Evolutionary conservation across 37 sponge, comb jelly and placozoan genomes (phyloP).

Genomic region (Agelas oroides): DNA sequence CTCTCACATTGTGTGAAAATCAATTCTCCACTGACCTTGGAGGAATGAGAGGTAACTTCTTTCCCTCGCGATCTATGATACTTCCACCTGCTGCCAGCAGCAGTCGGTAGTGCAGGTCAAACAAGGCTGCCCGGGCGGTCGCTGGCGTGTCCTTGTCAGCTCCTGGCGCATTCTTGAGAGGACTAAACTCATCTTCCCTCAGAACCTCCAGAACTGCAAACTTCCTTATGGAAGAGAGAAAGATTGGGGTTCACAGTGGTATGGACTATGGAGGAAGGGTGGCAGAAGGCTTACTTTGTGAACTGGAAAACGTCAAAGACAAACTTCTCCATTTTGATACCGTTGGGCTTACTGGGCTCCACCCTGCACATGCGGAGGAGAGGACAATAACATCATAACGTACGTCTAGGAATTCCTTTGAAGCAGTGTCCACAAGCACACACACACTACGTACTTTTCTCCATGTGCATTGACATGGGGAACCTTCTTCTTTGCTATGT

Average conservation of each 20-base stretch:
- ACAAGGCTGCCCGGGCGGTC: slow-evolving; percentile 75
- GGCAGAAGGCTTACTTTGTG: slow-evolving; percentile 83
- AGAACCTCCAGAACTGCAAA: slow-evolving; percentile 94
- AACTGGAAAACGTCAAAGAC: slow-evolving; percentile 99
- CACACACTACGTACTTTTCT: slow-evolving; percentile 7
- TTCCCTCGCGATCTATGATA: slow-evolving; percentile 51
- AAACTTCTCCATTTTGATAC: slow-evolving; percentile 99
- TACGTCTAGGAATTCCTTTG: neutral
- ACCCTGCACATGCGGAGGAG: slow-evolving; percentile 36
- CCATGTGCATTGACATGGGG: slow-evolving; percentile 76
- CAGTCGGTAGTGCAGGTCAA: slow-evolving; percentile 87
- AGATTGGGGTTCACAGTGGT: too few species aligned
- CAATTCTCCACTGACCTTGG: slow-evolving; percentile 52
- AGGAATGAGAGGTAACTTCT: slow-evolving; percentile 63
- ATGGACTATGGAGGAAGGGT: too few species aligned
- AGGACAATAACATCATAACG: neutral
- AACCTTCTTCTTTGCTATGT: slow-evolving; percentile 96
- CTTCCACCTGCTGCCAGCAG: slow-evolving; percentile 43
- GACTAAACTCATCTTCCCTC: slow-evolving; percentile 95
- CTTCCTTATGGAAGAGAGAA: too few species aligned
- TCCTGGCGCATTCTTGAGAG: slow-evolving; percentile 93
- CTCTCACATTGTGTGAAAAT: neutral
- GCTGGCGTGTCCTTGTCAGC: slow-evolving; percentile 88
- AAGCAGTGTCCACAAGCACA: neutral
- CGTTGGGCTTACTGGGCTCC: slow-evolving; percentile 75